phyloP scores from a whole-genome alignment of 2,113 vertebrate species.

The Suricata suricatta region DNA sequence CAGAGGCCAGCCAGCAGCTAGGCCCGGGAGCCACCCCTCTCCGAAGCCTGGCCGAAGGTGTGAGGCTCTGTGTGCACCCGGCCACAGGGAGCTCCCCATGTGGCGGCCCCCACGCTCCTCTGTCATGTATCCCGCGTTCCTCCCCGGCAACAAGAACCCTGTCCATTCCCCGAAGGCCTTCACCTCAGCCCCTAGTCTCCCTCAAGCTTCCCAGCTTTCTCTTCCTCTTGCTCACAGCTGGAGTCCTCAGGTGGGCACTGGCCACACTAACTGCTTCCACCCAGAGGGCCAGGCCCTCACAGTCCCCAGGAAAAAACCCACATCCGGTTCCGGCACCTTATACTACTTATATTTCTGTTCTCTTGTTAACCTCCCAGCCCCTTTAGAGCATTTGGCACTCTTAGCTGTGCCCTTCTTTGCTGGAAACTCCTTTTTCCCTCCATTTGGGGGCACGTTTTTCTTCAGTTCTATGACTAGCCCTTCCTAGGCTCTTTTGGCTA shows the following conservation, averaged over 20 bases:
- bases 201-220: background rate
- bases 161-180: background rate
- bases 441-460: background rate
- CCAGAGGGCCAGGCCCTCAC: background rate
- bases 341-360: background rate
- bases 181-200: background rate
- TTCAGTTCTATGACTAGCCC: background rate
- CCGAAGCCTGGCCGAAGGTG: no score
- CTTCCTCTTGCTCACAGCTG: background rate
- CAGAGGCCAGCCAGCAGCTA: background rate
- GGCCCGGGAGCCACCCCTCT: no score
- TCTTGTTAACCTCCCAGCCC: background rate
- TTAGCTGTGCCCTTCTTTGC: background rate
- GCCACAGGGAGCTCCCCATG: no score
- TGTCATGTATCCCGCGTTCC: background rate
- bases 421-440: background rate
- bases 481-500: background rate
- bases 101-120: background rate
- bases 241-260: background rate
- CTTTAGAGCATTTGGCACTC: background rate
- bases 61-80: background rate
- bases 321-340: background rate
- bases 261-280: background rate
- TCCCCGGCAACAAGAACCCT: background rate
- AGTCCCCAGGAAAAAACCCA: background rate